Conservation (phyloP, 2,113 vertebrate genomes). For the Eolophus roseicapilla region DNA sequence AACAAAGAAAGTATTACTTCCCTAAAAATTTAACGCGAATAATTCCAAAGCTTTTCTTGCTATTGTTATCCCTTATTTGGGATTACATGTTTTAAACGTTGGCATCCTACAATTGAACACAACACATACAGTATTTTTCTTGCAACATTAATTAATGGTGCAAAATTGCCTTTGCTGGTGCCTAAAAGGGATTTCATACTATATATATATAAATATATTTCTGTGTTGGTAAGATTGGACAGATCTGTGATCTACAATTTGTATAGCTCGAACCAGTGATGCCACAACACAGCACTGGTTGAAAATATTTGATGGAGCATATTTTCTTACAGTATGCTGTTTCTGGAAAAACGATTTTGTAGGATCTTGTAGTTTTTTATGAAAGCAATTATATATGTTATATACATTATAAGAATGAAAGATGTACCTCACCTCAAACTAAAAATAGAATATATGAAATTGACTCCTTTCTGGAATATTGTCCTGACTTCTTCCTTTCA, state of each 20-base stretch:
- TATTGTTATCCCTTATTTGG: not conserved
- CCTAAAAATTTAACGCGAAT: not conserved
- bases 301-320: not conserved
- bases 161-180: not conserved
- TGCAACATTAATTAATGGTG: not conserved
- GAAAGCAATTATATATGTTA: not conserved
- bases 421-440: not conserved
- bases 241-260: not conserved
- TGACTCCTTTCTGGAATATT: not conserved
- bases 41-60: not conserved
- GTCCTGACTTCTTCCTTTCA: not conserved
- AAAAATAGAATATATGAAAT: not conserved
- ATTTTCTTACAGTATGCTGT: not conserved
- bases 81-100: not conserved
- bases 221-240: not conserved
- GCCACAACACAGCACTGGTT: not conserved
- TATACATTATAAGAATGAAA: not conserved
- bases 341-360: not conserved
- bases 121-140: not conserved
- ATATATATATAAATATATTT: not conserved
- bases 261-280: not conserved
- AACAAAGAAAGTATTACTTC: not conserved
- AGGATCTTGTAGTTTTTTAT: not conserved
- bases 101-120: not conserved
- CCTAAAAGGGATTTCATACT: not conserved